Evolutionary conservation across 1,140 invertebrate genomes (phyloP), one percentile per base, ranked within the genome.

Genomic region (Lepidurus couesii): DNA sequence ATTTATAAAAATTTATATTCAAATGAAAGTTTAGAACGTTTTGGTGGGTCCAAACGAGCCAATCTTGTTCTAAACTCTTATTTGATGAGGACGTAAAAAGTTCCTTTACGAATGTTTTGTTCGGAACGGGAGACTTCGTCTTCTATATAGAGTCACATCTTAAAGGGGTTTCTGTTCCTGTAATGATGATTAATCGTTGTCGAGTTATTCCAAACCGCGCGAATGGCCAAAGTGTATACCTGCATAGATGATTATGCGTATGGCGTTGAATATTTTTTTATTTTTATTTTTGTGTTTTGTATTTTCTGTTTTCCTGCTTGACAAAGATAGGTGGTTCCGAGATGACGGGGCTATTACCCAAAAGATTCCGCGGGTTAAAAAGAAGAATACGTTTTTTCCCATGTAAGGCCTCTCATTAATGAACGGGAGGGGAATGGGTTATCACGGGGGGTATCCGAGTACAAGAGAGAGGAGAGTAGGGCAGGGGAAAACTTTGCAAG

Each of bases 141-240:
- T 34, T 34, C 34, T 3, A 34, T 34, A 34, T 34, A 34, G 3
- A 34, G 34, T 34, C 34, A 3, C 34, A 34, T 34, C 34, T 34
- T 34, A 34, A 34, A 34, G 34, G 34, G 34, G 34, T 34, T 34
- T 34, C 34, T 34, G 34, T 34, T 34, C 34, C 34, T 65, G 21
- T 65, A 65, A 65, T 65, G 53, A 65, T 65, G 53, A 65, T 65
- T 65, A 65, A 65, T 65, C 53, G 53, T 65, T 65, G 53, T 4
- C 21, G 53, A 65, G 53, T 65, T 24, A 24, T 24, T 65, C 53
- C 53, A 65, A 65, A 65, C 53, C 21, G 53, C 53, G 21, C 53
- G 53, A 65, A 65, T 65, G 53, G 53, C 53, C n/a, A 65, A 65
- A 65, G 16, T 65, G 53, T 65, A 65, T 65, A 65, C 53, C 53